Evolutionary conservation across 2,888 invertebrate genomes (phyloP), one percentile per base, ranked within the genome.

Genomic region (Eudemis profundana): DNA sequence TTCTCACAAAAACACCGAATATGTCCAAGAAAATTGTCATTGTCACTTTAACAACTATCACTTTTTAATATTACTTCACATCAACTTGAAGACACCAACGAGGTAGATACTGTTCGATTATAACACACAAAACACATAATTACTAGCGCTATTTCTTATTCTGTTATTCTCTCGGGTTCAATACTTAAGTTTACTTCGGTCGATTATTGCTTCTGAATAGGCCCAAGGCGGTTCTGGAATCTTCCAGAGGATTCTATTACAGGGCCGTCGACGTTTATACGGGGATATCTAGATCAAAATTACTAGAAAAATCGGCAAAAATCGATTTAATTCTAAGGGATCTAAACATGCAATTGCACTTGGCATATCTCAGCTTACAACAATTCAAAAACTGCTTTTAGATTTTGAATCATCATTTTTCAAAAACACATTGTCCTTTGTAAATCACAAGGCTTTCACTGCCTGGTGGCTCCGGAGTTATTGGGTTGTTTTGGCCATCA

Each of bases 101-200:
- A 64, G 64, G 64, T 64, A 64, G 64, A 27, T 50, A 57, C 15
- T 64, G 57, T 62, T 62, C 61, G 61, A 27, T 62, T 46, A 51
- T 12, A 62, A 56, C 56, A 62, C 44, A 47, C 61, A 51, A 53
- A n/a, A 53, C 62, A 40, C 19, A 15, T 15, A 1, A 33, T 19
- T 29, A 38, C 15, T 46, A 54, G 36, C 60, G 40, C 60, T 61
- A 50, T 61, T 61, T 50, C 17, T 10, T 15, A 49, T 23, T 23
- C 1, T 12, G 33, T 53, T 36, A 33, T 54, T 27, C 19, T 62
- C 56, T 56, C 27, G 4, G 50, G 23, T 19, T 21, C 15, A 15
- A 46, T 36, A 46, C 47, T 19, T 53, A 62, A 17, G 53, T 27
- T 51, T 59, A 59, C 2, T 36, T 59, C 36, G 23, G 50, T 10